Evolutionary conservation across 1,140 invertebrate genomes (phyloP).

Genomic region (Sarcophaga peregrina): DNA sequence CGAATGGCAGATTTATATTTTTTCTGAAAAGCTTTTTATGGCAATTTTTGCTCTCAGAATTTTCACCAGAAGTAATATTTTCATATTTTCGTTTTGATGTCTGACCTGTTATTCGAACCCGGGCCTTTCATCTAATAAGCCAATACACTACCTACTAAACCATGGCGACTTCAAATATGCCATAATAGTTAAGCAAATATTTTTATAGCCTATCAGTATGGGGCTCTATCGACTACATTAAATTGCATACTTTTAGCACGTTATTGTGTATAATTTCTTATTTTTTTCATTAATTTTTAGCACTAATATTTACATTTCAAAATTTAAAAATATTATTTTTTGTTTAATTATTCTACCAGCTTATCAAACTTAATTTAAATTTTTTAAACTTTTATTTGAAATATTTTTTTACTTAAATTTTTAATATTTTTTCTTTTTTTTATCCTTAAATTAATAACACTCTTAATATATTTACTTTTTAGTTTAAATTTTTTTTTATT

Average conservation of each 20-base stretch:
- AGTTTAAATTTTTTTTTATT: neutral
- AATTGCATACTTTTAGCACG: slow-evolving; percentile 26
- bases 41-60: too few species aligned
- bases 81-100: too few species aligned
- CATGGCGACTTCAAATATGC: too few species aligned
- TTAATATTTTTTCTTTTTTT: neutral
- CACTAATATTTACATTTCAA: neutral
- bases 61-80: too few species aligned
- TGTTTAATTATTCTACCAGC: neutral
- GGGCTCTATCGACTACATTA: slow-evolving; percentile 36
- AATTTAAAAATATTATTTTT: neutral
- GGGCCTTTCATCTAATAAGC: too few species aligned
- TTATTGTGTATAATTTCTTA: neutral
- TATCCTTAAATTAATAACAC: neutral
- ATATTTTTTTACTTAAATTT: neutral
- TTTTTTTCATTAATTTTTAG: neutral
- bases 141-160: too few species aligned
- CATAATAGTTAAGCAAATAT: slow-evolving; percentile 36
- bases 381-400: neutral
- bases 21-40: too few species aligned
- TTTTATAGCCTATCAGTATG: slow-evolving; percentile 35
- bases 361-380: neutral
- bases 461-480: neutral
- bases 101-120: too few species aligned
- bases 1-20: too few species aligned